phyloP scores from a whole-genome alignment of 2,797 vertebrate genomes.

The Astyanax mexicanus region DNA sequence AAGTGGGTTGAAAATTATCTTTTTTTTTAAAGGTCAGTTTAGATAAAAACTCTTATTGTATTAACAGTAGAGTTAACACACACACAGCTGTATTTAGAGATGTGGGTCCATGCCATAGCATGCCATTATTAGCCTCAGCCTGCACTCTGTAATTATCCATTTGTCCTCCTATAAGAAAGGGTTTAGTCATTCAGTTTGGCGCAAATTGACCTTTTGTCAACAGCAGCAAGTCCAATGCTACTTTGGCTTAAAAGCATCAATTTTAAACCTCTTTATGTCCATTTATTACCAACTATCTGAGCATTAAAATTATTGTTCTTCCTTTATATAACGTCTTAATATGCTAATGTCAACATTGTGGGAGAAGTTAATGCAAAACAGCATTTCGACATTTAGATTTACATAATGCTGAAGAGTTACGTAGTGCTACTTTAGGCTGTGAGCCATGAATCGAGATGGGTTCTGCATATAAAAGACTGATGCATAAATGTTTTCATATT shows the following conservation, averaged over 20 bases:
- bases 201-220: background rate
- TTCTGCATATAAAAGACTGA: background rate
- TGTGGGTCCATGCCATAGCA: no score
- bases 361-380: conserved; percentile 1
- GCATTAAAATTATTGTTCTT: background rate
- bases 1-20: no score
- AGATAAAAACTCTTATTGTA: no score
- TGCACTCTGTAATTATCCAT: background rate
- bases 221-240: background rate
- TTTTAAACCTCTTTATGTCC: conserved; percentile 17
- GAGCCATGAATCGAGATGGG: background rate
- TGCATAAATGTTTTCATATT: no score
- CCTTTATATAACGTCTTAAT: conserved; percentile 15
- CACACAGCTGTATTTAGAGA: background rate
- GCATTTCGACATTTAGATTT: conserved; percentile 1
- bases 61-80: no score
- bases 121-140: background rate
- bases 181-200: background rate
- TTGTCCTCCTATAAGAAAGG: background rate
- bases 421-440: background rate
- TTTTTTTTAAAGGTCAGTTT: no score
- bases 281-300: conserved; percentile 13
- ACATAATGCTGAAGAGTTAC: conserved; percentile 7
- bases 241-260: conserved; percentile 1
- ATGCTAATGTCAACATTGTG: background rate